Percentiles rank a stretch among this genome's conserved stretches.
Conservation (phyloP, 1,140 invertebrate genomes). For the Macrobrachium rosenbergii region DNA sequence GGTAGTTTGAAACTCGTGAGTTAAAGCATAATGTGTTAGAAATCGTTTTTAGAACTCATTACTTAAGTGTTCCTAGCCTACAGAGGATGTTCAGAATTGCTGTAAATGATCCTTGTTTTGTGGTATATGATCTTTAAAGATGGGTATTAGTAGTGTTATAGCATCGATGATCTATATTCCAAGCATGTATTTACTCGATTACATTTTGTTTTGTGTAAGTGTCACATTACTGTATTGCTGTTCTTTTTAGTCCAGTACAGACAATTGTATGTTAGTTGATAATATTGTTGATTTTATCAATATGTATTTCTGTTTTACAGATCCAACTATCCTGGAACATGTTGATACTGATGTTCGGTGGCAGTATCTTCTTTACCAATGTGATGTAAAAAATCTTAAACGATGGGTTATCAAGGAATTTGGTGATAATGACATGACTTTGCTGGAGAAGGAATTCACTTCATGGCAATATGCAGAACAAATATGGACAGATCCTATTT, state of each 20-base stretch:
- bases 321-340: conserved; percentile 30
- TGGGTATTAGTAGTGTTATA: no score
- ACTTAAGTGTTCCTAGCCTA: no score
- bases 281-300: neutral
- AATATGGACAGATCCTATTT: conserved; percentile 30
- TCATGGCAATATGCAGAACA: neutral
- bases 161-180: no score
- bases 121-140: no score
- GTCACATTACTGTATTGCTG: no score
- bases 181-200: neutral
- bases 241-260: neutral
- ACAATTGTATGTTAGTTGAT: neutral
- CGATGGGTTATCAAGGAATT: conserved; percentile 46
- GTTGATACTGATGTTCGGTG: conserved; percentile 41
- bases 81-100: no score
- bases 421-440: conserved; percentile 3
- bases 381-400: conserved; percentile 37
- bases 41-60: no score
- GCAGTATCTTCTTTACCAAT: conserved; percentile 51
- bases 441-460: neutral
- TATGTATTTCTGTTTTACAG: conserved; percentile 11
- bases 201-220: neutral
- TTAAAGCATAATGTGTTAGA: no score
- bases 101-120: no score
- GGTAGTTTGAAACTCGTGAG: no score